Conservation (phyloP, 2,797 vertebrate species). For the Fringilla coelebs region DNA sequence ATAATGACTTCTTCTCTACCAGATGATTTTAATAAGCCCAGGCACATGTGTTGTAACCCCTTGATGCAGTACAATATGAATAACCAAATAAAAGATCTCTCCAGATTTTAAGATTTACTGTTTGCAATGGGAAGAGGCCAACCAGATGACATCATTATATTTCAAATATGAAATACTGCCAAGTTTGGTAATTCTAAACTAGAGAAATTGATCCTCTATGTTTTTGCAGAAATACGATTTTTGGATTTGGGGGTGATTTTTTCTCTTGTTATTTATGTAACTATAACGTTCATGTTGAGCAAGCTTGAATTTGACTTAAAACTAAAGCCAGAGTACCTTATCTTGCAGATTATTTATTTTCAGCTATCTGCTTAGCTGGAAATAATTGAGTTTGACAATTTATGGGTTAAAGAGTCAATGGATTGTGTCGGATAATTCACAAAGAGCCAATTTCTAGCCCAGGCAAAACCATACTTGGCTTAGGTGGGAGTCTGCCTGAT, state of each 20-base stretch:
- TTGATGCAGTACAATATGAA: slow-evolving; percentile 79
- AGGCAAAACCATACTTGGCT: slow-evolving; percentile 20
- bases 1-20: slow-evolving; percentile 68
- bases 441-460: slow-evolving; percentile 10
- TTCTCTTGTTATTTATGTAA: slow-evolving; percentile 65
- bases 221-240: slow-evolving; percentile 56
- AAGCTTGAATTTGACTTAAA: slow-evolving; percentile 54
- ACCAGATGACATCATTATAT: slow-evolving; percentile 84
- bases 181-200: slow-evolving; percentile 75
- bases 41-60: slow-evolving; percentile 79
- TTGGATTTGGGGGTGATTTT: slow-evolving; percentile 59
- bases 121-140: slow-evolving; percentile 79
- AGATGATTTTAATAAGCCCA: slow-evolving; percentile 81
- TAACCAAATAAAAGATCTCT: slow-evolving; percentile 82
- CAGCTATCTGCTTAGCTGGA: slow-evolving; percentile 30
- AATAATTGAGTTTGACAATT: slow-evolving; percentile 50
- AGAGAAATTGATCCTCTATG: slow-evolving; percentile 74
- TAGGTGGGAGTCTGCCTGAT: background rate
- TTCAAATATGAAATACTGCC: slow-evolving; percentile 74
- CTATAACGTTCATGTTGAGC: slow-evolving; percentile 31
- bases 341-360: slow-evolving; percentile 50
- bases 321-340: slow-evolving; percentile 26
- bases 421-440: slow-evolving; percentile 44
- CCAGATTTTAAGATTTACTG: slow-evolving; percentile 82
- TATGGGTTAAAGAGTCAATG: slow-evolving; percentile 52